phyloP scores from a whole-genome alignment of 1,140 invertebrate species.

The Thaumetopoea pityocampa region DNA sequence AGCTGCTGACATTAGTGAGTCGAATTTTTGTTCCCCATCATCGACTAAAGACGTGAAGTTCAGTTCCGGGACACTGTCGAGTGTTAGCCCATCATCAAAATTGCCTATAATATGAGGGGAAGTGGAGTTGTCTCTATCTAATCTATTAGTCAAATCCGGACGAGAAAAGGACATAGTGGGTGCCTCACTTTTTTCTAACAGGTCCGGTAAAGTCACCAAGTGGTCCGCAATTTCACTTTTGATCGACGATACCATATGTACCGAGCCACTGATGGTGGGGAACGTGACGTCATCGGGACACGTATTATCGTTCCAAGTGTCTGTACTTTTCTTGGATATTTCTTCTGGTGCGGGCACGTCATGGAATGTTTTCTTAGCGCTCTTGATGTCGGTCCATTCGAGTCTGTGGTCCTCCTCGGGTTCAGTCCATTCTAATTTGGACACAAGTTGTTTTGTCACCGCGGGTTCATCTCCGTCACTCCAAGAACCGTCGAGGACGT shows the following conservation, averaged over 20 bases:
- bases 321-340: conserved; percentile 41
- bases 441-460: too few species aligned
- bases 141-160: conserved; percentile 57
- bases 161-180: conserved; percentile 34
- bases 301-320: conserved; percentile 87
- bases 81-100: conserved; percentile 25
- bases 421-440: not conserved
- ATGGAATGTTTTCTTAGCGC: conserved; percentile 19
- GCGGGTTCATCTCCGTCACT: conserved; percentile 35
- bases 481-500: conserved; percentile 50
- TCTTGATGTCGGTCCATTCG: conserved; percentile 52
- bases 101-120: conserved; percentile 15
- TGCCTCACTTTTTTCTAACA: conserved; percentile 60
- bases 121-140: conserved; percentile 25
- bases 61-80: conserved; percentile 48
- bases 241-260: conserved; percentile 82
- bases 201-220: conserved; percentile 49
- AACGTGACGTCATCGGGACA: conserved; percentile 86
- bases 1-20: conserved; percentile 51
- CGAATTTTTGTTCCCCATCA: conserved; percentile 50
- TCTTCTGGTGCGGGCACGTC: conserved; percentile 20
- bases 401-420: conserved; percentile 25
- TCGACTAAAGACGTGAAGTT: conserved; percentile 48
- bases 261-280: conserved; percentile 85
- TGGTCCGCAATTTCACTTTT: conserved; percentile 77